phyloP scores from a whole-genome alignment of 53 echinoderm and acorn worm genomes.

The Apostichopus leukothele region DNA sequence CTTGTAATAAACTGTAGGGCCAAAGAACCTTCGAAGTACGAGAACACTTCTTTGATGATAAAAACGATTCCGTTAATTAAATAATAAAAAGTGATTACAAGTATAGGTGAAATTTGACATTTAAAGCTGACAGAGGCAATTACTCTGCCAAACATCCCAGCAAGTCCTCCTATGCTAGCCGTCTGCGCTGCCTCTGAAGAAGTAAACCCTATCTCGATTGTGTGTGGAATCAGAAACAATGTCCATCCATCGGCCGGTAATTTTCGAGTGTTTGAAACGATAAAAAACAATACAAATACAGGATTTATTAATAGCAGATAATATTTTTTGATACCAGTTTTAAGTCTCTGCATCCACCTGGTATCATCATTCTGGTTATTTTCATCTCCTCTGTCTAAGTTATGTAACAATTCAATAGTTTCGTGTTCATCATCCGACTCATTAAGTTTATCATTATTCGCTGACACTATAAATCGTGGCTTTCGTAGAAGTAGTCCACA shows the following conservation, averaged over 20 bases:
- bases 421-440: neutral
- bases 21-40: neutral
- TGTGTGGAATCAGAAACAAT: conserved; percentile 39
- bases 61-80: conserved; percentile 4
- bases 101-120: neutral
- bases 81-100: neutral
- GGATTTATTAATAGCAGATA: neutral
- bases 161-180: conserved; percentile 29
- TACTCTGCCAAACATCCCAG: conserved; percentile 24
- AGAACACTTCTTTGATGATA: neutral
- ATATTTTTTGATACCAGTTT: neutral
- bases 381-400: neutral
- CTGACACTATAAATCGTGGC: neutral
- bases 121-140: neutral
- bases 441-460: neutral
- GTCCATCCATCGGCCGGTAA: conserved; percentile 44
- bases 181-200: neutral
- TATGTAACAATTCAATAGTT: neutral
- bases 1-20: neutral
- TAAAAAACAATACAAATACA: neutral
- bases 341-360: neutral
- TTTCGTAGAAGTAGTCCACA: conserved; percentile 22
- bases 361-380: neutral
- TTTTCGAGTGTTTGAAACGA: conserved; percentile 28
- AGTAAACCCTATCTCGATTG: conserved; percentile 5